Conservation (phyloP, 2,113 vertebrate species). For the Tetrax tetrax region DNA sequence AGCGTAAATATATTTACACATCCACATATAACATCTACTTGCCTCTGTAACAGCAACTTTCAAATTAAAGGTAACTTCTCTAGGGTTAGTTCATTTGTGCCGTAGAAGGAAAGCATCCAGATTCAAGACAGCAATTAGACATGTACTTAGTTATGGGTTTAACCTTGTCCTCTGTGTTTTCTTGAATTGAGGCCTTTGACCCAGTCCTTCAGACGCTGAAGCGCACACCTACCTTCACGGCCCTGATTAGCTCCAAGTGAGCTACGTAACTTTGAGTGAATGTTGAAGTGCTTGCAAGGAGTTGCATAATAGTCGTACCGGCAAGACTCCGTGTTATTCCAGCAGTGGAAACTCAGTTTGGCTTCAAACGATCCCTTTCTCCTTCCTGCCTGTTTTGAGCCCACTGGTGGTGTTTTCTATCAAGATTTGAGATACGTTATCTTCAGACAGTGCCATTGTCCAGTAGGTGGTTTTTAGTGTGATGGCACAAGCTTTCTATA, state of each 20-base stretch:
- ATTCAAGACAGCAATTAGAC: constrained; percentile 46
- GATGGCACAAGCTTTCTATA: constrained; percentile 14
- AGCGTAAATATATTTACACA: constrained; percentile 42
- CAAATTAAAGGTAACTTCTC: constrained; percentile 65
- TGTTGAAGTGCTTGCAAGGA: constrained; percentile 1
- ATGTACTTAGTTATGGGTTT: constrained; percentile 53
- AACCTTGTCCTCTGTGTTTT: constrained; percentile 41
- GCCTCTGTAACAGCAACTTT: constrained; percentile 52
- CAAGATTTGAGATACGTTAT: background rate
- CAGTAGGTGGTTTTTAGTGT: constrained; percentile 30
- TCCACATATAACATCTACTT: constrained; percentile 45
- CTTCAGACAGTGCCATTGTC: constrained; percentile 18
- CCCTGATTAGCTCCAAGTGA: background rate
- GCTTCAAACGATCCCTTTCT: background rate
- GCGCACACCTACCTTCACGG: background rate
- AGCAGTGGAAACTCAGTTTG: background rate
- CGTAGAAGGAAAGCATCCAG: constrained; percentile 17
- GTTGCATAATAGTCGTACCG: background rate
- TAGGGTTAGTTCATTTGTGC: constrained; percentile 29
- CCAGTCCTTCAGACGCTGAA: constrained; percentile 33
- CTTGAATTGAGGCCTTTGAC: constrained; percentile 36
- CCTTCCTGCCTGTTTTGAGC: background rate
- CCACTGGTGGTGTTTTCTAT: background rate
- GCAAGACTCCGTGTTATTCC: background rate
- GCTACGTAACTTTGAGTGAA: background rate